A percentile compares a stretch with the other conserved stretches of the same genome.
Evolutionary conservation across 2,888 invertebrate species (phyloP).

Genomic region (Coenonympha arcania): DNA sequence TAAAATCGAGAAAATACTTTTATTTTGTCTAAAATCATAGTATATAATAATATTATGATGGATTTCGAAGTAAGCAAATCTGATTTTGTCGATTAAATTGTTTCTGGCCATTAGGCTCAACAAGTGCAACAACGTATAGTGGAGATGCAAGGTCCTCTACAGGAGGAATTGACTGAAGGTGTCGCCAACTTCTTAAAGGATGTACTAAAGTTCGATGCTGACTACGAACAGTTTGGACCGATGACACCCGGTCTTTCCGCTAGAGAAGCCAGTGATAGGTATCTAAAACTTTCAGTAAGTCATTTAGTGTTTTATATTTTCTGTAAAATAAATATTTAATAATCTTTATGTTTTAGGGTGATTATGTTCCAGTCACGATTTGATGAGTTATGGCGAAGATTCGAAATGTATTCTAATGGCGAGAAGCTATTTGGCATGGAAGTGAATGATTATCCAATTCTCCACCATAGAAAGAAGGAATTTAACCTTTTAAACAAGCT

Average conservation of each 20-base stretch:
- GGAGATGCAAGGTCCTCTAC: constrained; percentile 83
- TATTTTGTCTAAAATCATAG: too few relatives aligned
- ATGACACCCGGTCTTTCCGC: constrained; percentile 88
- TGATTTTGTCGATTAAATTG: background rate
- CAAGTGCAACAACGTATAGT: constrained; percentile 80
- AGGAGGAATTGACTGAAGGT: constrained; percentile 81
- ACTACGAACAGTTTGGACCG: constrained; percentile 85
- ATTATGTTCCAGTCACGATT: constrained; percentile 85
- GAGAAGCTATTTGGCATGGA: constrained; percentile 89
- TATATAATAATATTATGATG: too few relatives aligned
- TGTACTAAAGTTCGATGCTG: constrained; percentile 79
- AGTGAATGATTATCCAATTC: constrained; percentile 85
- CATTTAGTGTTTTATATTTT: background rate
- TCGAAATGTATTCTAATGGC: constrained; percentile 86
- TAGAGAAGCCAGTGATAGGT: constrained; percentile 89
- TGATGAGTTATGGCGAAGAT: constrained; percentile 86
- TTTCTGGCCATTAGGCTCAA: constrained; percentile 75
- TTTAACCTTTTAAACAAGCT: constrained; percentile 88
- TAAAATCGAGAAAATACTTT: too few relatives aligned
- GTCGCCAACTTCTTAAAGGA: constrained; percentile 78
- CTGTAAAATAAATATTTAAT: background rate
- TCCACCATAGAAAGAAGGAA: constrained; percentile 86
- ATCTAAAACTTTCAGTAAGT: too few relatives aligned
- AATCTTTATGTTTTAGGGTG: constrained; percentile 60
- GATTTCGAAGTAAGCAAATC: too few relatives aligned